These are phyloP conservation scores for Ptychadena robeensis DNA, from an alignment of 2,797 vertebrate species.

Conservation along the genomic window DNA sequence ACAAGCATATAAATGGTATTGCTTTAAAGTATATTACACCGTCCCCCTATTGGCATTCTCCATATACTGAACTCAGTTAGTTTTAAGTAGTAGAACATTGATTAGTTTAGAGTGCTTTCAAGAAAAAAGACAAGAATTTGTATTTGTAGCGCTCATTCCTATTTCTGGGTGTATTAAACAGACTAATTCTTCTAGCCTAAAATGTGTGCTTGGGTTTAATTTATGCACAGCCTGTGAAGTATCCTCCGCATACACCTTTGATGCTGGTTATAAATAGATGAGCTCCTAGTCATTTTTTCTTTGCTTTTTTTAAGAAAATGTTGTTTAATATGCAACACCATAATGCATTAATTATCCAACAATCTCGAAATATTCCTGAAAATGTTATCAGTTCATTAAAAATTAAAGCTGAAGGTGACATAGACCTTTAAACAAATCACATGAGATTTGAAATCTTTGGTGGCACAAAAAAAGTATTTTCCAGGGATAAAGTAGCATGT, in stretches of 20 bases:
- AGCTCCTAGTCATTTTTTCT: too few relatives aligned
- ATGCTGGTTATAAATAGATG: too few relatives aligned
- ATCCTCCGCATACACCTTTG: too few relatives aligned
- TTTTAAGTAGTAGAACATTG: too few relatives aligned
- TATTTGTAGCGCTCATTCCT: background rate
- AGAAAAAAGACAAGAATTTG: background rate
- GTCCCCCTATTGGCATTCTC: too few relatives aligned
- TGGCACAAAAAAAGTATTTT: background rate
- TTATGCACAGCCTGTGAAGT: too few relatives aligned
- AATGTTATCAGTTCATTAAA: background rate
- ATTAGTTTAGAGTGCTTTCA: background rate
- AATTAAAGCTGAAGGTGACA: background rate
- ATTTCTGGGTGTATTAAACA: background rate
- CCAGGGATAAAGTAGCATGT: conserved; percentile 7
- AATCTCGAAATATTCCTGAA: background rate
- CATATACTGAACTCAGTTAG: too few relatives aligned
- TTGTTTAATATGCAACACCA: background rate
- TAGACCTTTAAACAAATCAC: background rate
- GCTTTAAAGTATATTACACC: too few relatives aligned
- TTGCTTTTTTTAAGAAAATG: too few relatives aligned
- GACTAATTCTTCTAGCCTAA: background rate
- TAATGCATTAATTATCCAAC: background rate
- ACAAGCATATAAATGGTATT: too few relatives aligned
- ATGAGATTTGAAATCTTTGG: background rate
- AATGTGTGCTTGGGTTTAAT: too few relatives aligned